Evolutionary conservation across 2,797 vertebrate genomes (phyloP), one percentile per base, ranked within the genome.

Genomic region (Okamejei kenojei): DNA sequence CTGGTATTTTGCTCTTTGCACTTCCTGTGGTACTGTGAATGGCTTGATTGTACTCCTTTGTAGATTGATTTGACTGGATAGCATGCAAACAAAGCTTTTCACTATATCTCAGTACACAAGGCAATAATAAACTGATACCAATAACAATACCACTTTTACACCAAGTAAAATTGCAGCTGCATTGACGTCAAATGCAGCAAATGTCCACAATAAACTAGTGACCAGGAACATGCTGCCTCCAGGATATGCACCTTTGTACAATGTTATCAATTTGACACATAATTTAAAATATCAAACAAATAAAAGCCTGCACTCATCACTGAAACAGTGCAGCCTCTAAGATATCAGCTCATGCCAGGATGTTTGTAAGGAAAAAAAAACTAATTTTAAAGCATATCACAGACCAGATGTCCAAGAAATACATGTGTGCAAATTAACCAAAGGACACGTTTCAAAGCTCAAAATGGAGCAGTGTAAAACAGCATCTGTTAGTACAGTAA

Each of bases 371-470:
- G 38, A 73, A 91, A 26, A 54, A 54, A 29, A 29, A 54, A 91
- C 35, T 45, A 68, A 73, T 19, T 74, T 45, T 73, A 74, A 13
- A 23, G 19, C 21, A 54, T 23, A 74, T 32, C 19, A 38, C 45
- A 26, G 45, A 45, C 65, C 23, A 68, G 10, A 73, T 35, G 19
- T 73, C 35, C 68, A 74, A 38, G 68, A 74, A 45, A 88, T 88
- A 68, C 21, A 68, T 13, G 74, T 74, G 23, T 91, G 90, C 26
- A 6, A 35, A 2, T 19, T 15, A 88, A 32, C 65, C n/a, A 88
- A 88, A 68, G 23, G 29, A 68, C 58, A 86, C 82, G n/a, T 63
- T n/a, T 63, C 82, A 86, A 63, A 86, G 29, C 82, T 86, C 84
- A 68, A 88, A 88, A 88, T 88, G 63, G 4, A 61, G 10, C 54